Percentiles rank a stretch among this genome's conserved stretches.
These are phyloP conservation scores for Epinephelus fuscoguttatus DNA, from an alignment of 2,113 vertebrate species.

Conservation along the genomic window DNA sequence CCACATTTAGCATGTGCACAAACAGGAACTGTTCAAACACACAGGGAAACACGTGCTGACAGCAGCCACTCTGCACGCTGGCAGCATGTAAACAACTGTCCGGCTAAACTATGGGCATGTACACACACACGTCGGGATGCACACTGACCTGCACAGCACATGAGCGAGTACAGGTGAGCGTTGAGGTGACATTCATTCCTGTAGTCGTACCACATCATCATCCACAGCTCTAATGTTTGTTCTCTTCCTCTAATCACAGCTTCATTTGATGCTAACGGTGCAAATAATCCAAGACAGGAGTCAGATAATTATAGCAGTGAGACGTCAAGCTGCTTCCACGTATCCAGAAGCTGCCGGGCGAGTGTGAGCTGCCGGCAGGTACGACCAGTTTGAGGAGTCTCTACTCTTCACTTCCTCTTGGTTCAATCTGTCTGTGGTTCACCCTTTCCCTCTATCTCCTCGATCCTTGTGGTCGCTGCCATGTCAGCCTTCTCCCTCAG, in stretches of 20 bases:
- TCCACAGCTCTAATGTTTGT: neutral
- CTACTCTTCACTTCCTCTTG: neutral
- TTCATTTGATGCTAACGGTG: neutral
- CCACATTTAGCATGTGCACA: constrained; percentile 5
- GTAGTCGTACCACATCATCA: constrained; percentile 84
- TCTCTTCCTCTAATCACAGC: constrained; percentile 7
- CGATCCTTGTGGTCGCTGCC: constrained; percentile 48
- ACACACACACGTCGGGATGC: neutral
- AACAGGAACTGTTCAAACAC: constrained; percentile 38
- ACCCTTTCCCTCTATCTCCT: constrained; percentile 30
- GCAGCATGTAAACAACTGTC: constrained; percentile 55
- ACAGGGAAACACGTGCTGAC: constrained; percentile 51
- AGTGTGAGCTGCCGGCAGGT: constrained; percentile 6
- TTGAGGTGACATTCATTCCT: constrained; percentile 87
- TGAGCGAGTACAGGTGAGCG: constrained; percentile 91
- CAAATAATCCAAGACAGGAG: constrained; percentile 54
- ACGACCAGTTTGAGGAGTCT: constrained; percentile 2
- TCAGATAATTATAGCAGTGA: constrained; percentile 44
- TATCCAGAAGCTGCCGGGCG: constrained; percentile 13
- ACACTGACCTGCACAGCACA: constrained; percentile 97
- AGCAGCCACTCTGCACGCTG: neutral
- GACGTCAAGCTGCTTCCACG: constrained; percentile 30
- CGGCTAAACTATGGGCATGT: neutral
- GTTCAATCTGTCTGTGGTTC: constrained; percentile 2
- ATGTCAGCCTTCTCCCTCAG: constrained; percentile 55